Evolutionary conservation across 2,888 invertebrate genomes (phyloP).

Genomic region (Tachina grossa): DNA sequence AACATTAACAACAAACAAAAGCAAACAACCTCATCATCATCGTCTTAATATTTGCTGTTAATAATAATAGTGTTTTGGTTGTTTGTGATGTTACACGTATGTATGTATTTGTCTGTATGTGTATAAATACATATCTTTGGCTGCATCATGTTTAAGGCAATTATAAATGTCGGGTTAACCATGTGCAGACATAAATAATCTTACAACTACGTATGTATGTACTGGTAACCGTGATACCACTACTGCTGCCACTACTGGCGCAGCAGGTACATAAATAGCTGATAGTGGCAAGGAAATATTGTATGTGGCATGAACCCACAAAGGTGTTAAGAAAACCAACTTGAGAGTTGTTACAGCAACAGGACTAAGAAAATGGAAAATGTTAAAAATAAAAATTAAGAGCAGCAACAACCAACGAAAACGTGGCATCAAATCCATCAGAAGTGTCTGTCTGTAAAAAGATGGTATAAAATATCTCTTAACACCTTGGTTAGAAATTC

Average conservation of each 20-base stretch:
- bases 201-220: constrained; percentile 43
- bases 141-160: constrained; percentile 71
- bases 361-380: constrained; percentile 21
- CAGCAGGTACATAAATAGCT: constrained; percentile 4
- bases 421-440: constrained; percentile 52
- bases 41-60: constrained; percentile 42
- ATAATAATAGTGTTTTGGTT: constrained; percentile 14
- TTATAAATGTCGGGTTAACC: constrained; percentile 72
- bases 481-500: constrained; percentile 41
- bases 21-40: constrained; percentile 6
- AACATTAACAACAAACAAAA: constrained; percentile 7
- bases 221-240: background rate
- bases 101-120: background rate
- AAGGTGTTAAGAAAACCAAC: constrained; percentile 59
- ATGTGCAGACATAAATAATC: constrained; percentile 72
- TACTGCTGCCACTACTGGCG: background rate
- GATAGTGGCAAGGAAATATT: constrained; percentile 42
- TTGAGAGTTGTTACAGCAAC: constrained; percentile 29
- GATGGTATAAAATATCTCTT: constrained; percentile 61
- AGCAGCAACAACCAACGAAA: constrained; percentile 6
- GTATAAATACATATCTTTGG: constrained; percentile 22
- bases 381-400: background rate
- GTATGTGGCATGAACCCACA: constrained; percentile 26
- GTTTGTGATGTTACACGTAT: constrained; percentile 9
- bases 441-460: constrained; percentile 56